A percentile compares a stretch with the other conserved stretches of the same genome.
phyloP scores from a whole-genome alignment of 1,140 invertebrate genomes.

The Carposina sasakii region DNA sequence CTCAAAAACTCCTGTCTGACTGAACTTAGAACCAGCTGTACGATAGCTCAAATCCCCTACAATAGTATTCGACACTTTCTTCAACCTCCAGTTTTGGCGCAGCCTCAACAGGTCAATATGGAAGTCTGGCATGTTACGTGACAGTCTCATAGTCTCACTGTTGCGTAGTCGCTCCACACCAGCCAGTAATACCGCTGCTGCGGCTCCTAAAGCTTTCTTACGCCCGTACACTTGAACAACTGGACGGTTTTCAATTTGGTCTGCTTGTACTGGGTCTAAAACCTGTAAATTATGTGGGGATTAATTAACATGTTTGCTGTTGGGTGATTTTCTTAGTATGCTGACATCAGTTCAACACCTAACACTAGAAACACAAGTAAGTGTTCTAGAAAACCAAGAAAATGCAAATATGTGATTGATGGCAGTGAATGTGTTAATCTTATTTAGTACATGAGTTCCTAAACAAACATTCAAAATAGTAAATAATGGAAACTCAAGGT shows the following conservation, averaged over 20 bases:
- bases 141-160: slow-evolving; percentile 82
- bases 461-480: too few relatives aligned
- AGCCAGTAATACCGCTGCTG: slow-evolving; percentile 84
- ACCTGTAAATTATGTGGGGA: slow-evolving; percentile 47
- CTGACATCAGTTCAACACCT: too few relatives aligned
- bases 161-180: slow-evolving; percentile 90
- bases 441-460: too few relatives aligned
- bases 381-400: too few relatives aligned
- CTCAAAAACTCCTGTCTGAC: slow-evolving; percentile 96
- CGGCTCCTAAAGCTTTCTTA: slow-evolving; percentile 91
- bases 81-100: slow-evolving; percentile 94
- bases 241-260: slow-evolving; percentile 85
- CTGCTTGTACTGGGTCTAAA: slow-evolving; percentile 92
- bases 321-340: too few relatives aligned
- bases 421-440: too few relatives aligned
- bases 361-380: too few relatives aligned
- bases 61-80: slow-evolving; percentile 96
- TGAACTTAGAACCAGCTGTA: slow-evolving; percentile 93
- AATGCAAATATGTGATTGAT: too few relatives aligned
- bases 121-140: slow-evolving; percentile 87
- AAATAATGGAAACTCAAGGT: too few relatives aligned
- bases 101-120: slow-evolving; percentile 93
- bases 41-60: slow-evolving; percentile 97
- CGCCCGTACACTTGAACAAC: slow-evolving; percentile 93
- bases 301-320: too few relatives aligned